phyloP scores from a whole-genome alignment of 2,888 invertebrate genomes.

The Osmoderma eremita region DNA sequence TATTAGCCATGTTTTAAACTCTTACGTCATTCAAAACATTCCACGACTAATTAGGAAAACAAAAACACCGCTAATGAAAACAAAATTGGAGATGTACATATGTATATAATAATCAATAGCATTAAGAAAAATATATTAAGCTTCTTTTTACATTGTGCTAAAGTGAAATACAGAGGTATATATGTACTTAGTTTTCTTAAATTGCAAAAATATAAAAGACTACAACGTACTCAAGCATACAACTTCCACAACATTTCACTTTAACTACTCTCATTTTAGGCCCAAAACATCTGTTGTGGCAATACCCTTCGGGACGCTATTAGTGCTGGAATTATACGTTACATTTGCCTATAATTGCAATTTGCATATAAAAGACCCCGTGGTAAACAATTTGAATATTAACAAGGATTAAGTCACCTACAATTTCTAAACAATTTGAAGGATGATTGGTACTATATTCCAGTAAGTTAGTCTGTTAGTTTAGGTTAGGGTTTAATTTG shows the following conservation, averaged over 20 bases:
- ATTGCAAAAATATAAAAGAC: no score
- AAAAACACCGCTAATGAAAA: no score
- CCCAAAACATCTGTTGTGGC: not conserved
- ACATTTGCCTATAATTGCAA: conserved; percentile 20
- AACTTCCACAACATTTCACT: not conserved
- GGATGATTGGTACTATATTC: conserved; percentile 16
- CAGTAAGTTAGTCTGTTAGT: not conserved
- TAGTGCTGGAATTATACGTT: conserved; percentile 15
- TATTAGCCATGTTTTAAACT: no score
- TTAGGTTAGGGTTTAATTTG: conserved; percentile 4
- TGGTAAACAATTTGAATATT: conserved; percentile 30
- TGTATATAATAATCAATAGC: no score
- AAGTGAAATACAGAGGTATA: no score
- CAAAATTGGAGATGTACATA: no score
- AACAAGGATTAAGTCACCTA: conserved; percentile 30
- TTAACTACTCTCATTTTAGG: conserved; percentile 12
- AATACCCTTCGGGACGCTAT: not conserved
- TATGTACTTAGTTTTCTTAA: no score
- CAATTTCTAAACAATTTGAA: conserved; percentile 26
- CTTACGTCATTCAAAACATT: no score
- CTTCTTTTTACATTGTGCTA: no score
- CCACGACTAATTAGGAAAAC: no score
- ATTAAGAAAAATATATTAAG: no score
- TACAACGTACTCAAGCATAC: no score
- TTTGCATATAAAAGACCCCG: conserved; percentile 30